A percentile compares a stretch with the other conserved stretches of the same genome.
These are phyloP conservation scores for Agrotis clavis DNA, from an alignment of 2,888 invertebrate species.

Conservation along the genomic window DNA sequence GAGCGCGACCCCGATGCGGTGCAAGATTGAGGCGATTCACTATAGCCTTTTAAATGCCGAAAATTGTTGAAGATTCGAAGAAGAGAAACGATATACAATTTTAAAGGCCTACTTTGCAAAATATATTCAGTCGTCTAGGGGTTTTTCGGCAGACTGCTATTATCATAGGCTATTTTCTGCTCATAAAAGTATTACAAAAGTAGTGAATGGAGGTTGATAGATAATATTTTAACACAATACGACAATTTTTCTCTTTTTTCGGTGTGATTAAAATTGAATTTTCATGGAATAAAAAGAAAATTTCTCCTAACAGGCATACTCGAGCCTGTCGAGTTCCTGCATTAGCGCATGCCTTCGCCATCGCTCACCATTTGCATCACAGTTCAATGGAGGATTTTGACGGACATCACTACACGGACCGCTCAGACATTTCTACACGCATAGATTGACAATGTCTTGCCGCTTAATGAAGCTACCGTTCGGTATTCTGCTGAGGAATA, in stretches of 20 bases:
- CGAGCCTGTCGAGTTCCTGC: conserved; percentile 43
- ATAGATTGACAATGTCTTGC: conserved; percentile 83
- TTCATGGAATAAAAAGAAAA: background rate
- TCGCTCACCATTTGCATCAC: conserved; percentile 72
- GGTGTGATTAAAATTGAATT: background rate
- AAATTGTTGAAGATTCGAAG: conserved; percentile 15
- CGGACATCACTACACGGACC: conserved; percentile 77
- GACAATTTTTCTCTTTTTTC: too few relatives aligned
- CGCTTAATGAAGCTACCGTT: conserved; percentile 80
- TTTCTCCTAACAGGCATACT: conserved; percentile 21
- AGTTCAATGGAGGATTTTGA: conserved; percentile 78
- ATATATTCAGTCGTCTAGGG: background rate
- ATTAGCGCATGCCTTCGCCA: conserved; percentile 65
- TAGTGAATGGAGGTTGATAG: too few relatives aligned
- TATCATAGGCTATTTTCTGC: too few relatives aligned
- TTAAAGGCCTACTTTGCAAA: background rate
- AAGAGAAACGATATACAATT: background rate
- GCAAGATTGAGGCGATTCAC: conserved; percentile 70
- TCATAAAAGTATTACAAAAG: too few relatives aligned
- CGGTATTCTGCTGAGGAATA: conserved; percentile 65
- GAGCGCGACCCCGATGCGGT: conserved; percentile 72
- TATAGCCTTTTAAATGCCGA: conserved; percentile 29
- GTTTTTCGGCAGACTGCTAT: background rate
- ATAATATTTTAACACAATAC: too few relatives aligned
- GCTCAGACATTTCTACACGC: conserved; percentile 75